Conservation (phyloP, 2,797 vertebrate species). For the Leptatherina wallacei region DNA sequence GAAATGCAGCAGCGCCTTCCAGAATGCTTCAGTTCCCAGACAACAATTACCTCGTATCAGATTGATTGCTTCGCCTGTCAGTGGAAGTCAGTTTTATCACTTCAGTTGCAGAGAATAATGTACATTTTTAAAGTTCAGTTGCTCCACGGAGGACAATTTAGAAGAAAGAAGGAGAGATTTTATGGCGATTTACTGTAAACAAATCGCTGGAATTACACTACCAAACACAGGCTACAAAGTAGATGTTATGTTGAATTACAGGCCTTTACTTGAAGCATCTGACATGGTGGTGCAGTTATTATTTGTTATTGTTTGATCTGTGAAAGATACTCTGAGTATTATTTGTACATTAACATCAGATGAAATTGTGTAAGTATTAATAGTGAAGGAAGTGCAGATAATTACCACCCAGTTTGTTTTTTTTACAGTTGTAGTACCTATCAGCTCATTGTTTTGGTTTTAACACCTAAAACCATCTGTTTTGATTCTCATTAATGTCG, state of each 20-base stretch:
- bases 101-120: constrained; percentile 22
- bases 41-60: constrained; percentile 62
- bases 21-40: constrained; percentile 29
- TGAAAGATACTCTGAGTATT: neutral
- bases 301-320: neutral
- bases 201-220: constrained; percentile 10
- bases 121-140: constrained; percentile 22
- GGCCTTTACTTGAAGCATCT: neutral
- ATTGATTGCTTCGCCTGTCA: constrained; percentile 44
- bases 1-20: constrained; percentile 46
- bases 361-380: neutral
- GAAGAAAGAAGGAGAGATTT: constrained; percentile 11
- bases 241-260: neutral
- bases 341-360: neutral
- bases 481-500: neutral
- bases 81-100: constrained; percentile 40
- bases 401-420: neutral
- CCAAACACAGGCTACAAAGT: neutral
- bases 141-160: constrained; percentile 17
- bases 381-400: neutral
- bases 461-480: neutral
- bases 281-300: neutral
- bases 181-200: constrained; percentile 34
- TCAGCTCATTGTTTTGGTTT: constrained; percentile 14
- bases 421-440: neutral